These are phyloP conservation scores for Gryllus longicercus DNA, from an alignment of 2,888 invertebrate genomes.

Conservation along the genomic window DNA sequence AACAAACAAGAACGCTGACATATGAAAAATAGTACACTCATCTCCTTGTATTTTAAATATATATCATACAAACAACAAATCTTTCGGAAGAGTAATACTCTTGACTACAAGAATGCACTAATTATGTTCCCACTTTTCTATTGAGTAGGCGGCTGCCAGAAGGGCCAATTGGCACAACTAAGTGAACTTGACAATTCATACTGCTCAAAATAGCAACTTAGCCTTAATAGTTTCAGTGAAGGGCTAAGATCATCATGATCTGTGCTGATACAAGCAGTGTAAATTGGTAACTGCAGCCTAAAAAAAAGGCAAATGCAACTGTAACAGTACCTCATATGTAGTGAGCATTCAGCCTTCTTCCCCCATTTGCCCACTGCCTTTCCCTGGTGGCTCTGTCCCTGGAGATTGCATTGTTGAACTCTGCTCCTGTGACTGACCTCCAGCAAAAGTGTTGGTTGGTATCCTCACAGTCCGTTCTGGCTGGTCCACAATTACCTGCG, in stretches of 20 bases:
- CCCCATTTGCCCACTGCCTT: neutral
- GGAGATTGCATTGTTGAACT: conserved; percentile 6
- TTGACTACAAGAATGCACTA: conserved; percentile 4
- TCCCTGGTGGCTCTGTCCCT: neutral
- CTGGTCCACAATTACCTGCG: conserved; percentile 35
- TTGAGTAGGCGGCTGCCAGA: conserved; percentile 2
- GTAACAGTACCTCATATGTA: neutral
- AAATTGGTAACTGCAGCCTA: conserved; percentile 18
- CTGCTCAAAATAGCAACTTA: no score
- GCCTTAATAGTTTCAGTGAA: no score
- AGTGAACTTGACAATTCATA: no score
- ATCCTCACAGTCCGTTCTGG: conserved; percentile 19
- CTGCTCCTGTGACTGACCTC: neutral
- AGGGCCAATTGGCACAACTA: neutral
- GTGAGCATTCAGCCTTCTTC: conserved; percentile 23
- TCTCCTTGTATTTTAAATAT: neutral
- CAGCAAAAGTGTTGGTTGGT: neutral
- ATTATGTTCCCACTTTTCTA: neutral
- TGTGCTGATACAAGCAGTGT: no score
- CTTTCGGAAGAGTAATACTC: conserved; percentile 2
- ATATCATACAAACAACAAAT: conserved; percentile 17
- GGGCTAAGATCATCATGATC: no score
- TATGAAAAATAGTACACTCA: neutral
- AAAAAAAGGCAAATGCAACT: neutral
- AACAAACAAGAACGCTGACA: neutral